A percentile compares a stretch with the other conserved stretches of the same genome.
phyloP scores from a whole-genome alignment of 1,140 invertebrate species.

The Nymphalis io region DNA sequence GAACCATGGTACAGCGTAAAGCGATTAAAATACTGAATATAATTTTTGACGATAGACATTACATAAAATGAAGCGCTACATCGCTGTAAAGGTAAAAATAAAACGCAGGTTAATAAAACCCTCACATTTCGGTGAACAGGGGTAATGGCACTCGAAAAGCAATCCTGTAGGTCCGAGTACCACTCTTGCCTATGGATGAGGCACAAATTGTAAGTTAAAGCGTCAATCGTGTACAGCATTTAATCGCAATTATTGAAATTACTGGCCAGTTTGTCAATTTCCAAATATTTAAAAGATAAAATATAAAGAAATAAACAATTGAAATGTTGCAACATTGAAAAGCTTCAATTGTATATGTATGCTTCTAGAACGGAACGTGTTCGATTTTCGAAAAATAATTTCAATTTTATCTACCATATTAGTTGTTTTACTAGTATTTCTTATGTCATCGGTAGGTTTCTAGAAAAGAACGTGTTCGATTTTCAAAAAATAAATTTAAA shows the following conservation, averaged over 20 bases:
- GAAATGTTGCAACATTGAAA: no score
- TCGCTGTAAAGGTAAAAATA: conserved; percentile 42
- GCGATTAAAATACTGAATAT: neutral
- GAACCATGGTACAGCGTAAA: neutral
- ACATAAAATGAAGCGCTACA: conserved; percentile 27
- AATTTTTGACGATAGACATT: conserved; percentile 22
- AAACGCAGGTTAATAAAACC: conserved; percentile 64
- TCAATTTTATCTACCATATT: no score
- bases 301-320: no score
- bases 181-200: conserved; percentile 45
- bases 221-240: conserved; percentile 2
- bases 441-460: no score
- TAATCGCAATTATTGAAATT: no score
- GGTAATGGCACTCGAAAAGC: conserved; percentile 71
- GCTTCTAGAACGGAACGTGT: no score
- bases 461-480: neutral
- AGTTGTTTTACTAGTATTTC: no score
- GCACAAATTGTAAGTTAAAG: conserved; percentile 36
- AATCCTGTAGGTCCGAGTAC: conserved; percentile 68
- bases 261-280: no score
- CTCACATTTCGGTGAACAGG: conserved; percentile 60
- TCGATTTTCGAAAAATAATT: no score
- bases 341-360: no score
- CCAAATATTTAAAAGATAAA: no score
- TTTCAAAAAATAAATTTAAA: no score